Conservation (phyloP, 2,113 vertebrate genomes). For the Bothrops jararaca region DNA sequence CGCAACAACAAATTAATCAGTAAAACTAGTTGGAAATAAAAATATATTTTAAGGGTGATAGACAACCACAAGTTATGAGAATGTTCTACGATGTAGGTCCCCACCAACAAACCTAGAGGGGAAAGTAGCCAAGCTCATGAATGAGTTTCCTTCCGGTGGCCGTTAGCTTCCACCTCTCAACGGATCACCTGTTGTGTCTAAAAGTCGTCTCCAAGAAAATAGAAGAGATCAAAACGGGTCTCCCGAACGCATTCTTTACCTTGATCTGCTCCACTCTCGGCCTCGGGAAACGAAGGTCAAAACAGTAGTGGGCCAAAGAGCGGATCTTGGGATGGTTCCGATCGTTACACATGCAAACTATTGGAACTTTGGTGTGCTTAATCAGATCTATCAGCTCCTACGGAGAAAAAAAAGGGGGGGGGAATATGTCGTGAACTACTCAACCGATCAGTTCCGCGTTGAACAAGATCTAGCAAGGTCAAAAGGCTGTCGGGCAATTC, state of each 20-base stretch:
- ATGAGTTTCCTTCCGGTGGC: not conserved
- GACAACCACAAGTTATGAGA: not conserved
- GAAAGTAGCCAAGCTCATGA: not conserved
- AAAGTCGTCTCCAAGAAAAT: not conserved
- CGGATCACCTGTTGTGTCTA: not conserved
- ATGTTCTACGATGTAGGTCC: not conserved
- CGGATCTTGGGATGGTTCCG: conserved; percentile 94
- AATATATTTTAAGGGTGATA: not conserved
- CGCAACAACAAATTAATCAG: too few relatives aligned
- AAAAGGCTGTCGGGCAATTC: not conserved
- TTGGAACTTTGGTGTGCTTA: conserved; percentile 88
- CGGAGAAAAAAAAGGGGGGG: not conserved
- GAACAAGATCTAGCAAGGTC: too few relatives aligned
- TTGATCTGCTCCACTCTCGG: conserved; percentile 96
- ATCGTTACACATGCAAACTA: conserved; percentile 98
- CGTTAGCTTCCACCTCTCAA: too few relatives aligned
- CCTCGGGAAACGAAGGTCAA: conserved; percentile 93
- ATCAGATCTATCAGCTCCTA: conserved; percentile 93
- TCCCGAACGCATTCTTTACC: conserved; percentile 62
- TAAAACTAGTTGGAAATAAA: not conserved
- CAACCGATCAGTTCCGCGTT: not conserved
- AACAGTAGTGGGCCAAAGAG: conserved; percentile 92
- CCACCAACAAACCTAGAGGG: not conserved
- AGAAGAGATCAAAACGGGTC: not conserved
- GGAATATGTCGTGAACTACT: not conserved